phyloP scores from a whole-genome alignment of 53 echinoderm and acorn worm genomes.

The Zoroaster sp. region DNA sequence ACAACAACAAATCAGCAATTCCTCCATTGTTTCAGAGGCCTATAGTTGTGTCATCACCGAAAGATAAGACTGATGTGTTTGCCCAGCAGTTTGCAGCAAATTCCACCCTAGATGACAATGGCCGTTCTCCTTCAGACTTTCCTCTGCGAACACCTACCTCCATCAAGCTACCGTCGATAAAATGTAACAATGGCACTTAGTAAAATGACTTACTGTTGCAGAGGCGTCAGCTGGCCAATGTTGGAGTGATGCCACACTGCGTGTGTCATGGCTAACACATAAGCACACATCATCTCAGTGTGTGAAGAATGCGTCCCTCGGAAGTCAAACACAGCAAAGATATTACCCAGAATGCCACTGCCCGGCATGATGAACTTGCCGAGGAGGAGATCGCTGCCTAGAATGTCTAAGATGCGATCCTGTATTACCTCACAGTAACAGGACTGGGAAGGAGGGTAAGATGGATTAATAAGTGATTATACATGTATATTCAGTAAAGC shows the following conservation, averaged over 20 bases:
- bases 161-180: too few species aligned
- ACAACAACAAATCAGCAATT: too few species aligned
- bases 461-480: too few species aligned
- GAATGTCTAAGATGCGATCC: slow-evolving; percentile 75
- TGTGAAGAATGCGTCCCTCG: slow-evolving; percentile 68
- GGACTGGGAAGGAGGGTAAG: slow-evolving; percentile 51
- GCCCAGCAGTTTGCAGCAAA: too few species aligned
- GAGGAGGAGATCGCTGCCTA: slow-evolving; percentile 41
- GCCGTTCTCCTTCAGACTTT: too few species aligned
- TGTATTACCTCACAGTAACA: slow-evolving; percentile 87
- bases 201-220: slow-evolving; percentile 79
- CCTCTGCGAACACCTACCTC: too few species aligned
- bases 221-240: slow-evolving; percentile 91
- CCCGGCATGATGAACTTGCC: slow-evolving; percentile 40
- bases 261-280: slow-evolving; percentile 89
- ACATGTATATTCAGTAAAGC: too few species aligned
- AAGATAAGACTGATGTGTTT: too few species aligned
- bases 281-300: slow-evolving; percentile 77
- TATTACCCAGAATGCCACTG: slow-evolving; percentile 36
- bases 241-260: slow-evolving; percentile 96
- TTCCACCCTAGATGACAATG: too few species aligned
- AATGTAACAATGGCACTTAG: too few species aligned
- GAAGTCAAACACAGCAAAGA: slow-evolving; percentile 88
- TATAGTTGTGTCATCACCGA: too few species aligned
- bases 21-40: too few species aligned